These are phyloP conservation scores for Torymus tubicola DNA, from an alignment of 2,888 invertebrate genomes.

Conservation along the genomic window DNA sequence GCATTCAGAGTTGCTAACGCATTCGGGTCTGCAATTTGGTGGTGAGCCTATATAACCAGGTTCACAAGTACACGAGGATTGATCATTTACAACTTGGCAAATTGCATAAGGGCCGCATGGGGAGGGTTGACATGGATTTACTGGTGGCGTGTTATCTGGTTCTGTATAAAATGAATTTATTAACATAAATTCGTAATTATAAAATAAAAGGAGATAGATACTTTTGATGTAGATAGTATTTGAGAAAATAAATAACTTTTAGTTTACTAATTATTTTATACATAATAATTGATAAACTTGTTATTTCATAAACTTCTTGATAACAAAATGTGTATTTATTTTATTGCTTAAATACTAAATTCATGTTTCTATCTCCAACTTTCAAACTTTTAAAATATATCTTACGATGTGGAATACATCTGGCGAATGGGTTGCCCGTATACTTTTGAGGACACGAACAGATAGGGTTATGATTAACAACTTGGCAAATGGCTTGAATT, in stretches of 20 bases:
- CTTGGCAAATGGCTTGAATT: constrained; percentile 86
- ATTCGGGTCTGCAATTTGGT: constrained; percentile 87
- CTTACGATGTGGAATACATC: constrained; percentile 67
- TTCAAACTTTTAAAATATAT: constrained; percentile 61
- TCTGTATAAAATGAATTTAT: constrained; percentile 14
- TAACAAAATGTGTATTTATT: too few relatives aligned
- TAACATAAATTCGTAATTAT: constrained; percentile 24
- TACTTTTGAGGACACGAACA: constrained; percentile 87
- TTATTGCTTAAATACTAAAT: too few relatives aligned
- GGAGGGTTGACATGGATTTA: constrained; percentile 78
- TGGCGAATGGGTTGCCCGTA: constrained; percentile 82
- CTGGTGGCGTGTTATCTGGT: constrained; percentile 74
- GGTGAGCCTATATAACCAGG: constrained; percentile 84
- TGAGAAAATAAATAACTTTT: neutral
- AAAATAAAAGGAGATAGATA: neutral
- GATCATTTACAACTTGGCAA: constrained; percentile 81
- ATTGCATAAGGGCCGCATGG: constrained; percentile 82
- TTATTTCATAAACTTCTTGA: too few relatives aligned
- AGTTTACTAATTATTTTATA: too few relatives aligned
- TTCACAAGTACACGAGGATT: constrained; percentile 83
- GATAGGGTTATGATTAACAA: constrained; percentile 88
- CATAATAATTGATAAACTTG: too few relatives aligned
- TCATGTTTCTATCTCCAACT: neutral
- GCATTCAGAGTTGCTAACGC: constrained; percentile 84
- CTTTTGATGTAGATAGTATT: neutral